A percentile compares a stretch with the other conserved stretches of the same genome.
Conservation (phyloP, 1,140 invertebrate genomes). For the Drosophila bocqueti region DNA sequence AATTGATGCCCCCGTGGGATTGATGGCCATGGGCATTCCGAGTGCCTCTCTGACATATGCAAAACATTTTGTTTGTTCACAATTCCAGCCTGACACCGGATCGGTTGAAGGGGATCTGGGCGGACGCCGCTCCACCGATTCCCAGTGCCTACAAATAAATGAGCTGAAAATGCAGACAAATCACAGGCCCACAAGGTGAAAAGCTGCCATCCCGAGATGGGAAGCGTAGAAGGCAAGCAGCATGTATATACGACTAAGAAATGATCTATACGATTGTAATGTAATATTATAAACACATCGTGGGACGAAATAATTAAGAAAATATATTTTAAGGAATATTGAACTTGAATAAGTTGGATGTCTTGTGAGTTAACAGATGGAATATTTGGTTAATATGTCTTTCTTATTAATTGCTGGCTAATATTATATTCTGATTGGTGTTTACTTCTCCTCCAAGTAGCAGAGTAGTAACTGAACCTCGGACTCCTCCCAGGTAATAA, state of each 20-base stretch:
- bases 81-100: slow-evolving; percentile 37
- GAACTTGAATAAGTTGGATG: no score
- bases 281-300: background rate
- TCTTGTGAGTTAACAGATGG: no score
- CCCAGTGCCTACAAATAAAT: slow-evolving; percentile 58
- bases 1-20: slow-evolving; percentile 64
- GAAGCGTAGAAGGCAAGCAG: background rate
- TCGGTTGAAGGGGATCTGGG: background rate
- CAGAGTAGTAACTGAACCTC: background rate
- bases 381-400: background rate
- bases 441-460: background rate
- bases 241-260: slow-evolving; percentile 1
- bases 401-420: background rate
- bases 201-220: slow-evolving; percentile 43
- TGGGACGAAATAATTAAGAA: background rate
- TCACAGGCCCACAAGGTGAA: slow-evolving; percentile 65
- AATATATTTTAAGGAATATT: background rate
- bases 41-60: slow-evolving; percentile 73
- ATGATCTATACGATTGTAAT: slow-evolving; percentile 3
- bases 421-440: background rate
- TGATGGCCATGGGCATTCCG: slow-evolving; percentile 58
- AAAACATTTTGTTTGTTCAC: slow-evolving; percentile 74
- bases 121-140: background rate
- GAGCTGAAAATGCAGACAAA: slow-evolving; percentile 75
- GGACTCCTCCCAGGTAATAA: slow-evolving; percentile 10